phyloP scores from a whole-genome alignment of 2,113 vertebrate species.

The Misgurnus mizolepis region DNA sequence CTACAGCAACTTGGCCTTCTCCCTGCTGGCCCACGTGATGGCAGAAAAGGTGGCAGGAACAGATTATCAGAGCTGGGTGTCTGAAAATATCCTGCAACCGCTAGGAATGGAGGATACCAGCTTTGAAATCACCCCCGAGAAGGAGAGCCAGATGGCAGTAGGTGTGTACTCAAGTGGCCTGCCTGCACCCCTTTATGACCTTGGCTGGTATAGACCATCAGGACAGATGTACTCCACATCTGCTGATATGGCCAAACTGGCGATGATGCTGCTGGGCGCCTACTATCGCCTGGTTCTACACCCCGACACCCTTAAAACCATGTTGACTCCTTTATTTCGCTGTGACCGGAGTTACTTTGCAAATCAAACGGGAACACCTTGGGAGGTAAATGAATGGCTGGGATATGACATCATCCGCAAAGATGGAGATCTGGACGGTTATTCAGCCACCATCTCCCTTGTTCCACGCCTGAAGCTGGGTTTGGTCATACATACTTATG shows the following conservation, averaged over 20 bases:
- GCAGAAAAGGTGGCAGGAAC: conserved; percentile 72
- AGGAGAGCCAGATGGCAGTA: conserved; percentile 78
- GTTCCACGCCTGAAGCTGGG: conserved; percentile 84
- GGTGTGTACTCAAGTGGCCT: conserved; percentile 83
- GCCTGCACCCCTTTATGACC: conserved; percentile 83
- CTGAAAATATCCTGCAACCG: conserved; percentile 78
- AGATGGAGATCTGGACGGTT: conserved; percentile 89
- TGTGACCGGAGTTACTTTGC: conserved; percentile 85
- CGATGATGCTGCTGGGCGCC: conserved; percentile 79
- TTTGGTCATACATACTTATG: conserved; percentile 84
- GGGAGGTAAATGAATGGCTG: conserved; percentile 85
- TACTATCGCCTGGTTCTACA: conserved; percentile 72
- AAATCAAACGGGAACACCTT: conserved; percentile 85
- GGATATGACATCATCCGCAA: conserved; percentile 86
- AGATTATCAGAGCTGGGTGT: conserved; percentile 86
- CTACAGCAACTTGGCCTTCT: conserved; percentile 92
- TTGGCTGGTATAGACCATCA: conserved; percentile 90
- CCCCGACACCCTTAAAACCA: conserved; percentile 80
- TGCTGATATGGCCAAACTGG: conserved; percentile 87
- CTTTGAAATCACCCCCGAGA: conserved; percentile 75
- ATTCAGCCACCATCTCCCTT: conserved; percentile 84
- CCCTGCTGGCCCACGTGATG: conserved; percentile 83
- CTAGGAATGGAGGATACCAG: conserved; percentile 87
- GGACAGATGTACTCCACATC: conserved; percentile 93
- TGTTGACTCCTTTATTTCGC: conserved; percentile 81